A percentile compares a stretch with the other conserved stretches of the same genome.
Conservation (phyloP, 2,888 invertebrate genomes). For the Heliconius ismenius region DNA sequence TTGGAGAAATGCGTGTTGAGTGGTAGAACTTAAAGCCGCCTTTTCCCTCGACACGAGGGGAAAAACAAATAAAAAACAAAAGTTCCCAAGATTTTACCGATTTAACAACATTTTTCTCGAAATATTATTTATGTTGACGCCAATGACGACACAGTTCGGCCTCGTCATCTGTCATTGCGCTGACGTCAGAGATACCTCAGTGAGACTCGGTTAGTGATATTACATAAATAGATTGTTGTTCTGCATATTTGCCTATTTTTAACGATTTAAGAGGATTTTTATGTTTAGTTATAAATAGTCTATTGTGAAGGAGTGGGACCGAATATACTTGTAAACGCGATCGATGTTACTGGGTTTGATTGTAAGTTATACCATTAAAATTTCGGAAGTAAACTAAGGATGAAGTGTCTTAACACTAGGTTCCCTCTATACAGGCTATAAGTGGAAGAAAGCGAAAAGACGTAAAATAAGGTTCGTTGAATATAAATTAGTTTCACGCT, state of each 20-base stretch:
- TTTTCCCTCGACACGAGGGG: no score
- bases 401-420: no score
- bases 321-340: no score
- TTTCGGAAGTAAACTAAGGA: no score
- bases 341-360: not conserved
- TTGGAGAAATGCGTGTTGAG: no score
- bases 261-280: not conserved
- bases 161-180: constrained; percentile 37
- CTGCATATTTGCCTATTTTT: constrained; percentile 30
- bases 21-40: no score
- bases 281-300: not conserved
- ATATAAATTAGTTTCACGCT: no score
- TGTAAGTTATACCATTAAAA: not conserved
- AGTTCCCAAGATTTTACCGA: not conserved
- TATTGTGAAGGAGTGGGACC: not conserved
- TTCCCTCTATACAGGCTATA: no score
- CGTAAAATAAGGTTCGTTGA: no score
- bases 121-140: constrained; percentile 30
- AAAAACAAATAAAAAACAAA: not conserved
- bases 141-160: constrained; percentile 31
- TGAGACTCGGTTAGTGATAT: constrained; percentile 35
- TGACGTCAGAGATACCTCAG: constrained; percentile 37
- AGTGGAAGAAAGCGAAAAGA: no score
- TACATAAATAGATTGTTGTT: constrained; percentile 36
- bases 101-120: not conserved